A percentile compares a stretch with the other conserved stretches of the same genome.
These are phyloP conservation scores for Podarcis cretensis DNA, from an alignment of 2,113 vertebrate species.

Conservation along the genomic window DNA sequence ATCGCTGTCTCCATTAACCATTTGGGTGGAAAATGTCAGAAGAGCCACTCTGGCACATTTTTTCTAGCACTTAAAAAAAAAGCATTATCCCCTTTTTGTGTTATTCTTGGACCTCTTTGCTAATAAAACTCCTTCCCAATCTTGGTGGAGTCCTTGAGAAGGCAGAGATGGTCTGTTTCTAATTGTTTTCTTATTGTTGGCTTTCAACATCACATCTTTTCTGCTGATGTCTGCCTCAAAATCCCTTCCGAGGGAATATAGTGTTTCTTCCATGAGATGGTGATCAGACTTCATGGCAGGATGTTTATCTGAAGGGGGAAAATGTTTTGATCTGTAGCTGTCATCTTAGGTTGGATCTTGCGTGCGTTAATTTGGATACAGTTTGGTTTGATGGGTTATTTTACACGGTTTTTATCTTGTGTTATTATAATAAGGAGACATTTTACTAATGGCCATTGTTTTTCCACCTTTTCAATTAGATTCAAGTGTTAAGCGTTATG, in stretches of 20 bases:
- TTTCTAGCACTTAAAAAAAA: conserved; percentile 24
- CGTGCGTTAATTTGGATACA: conserved; percentile 48
- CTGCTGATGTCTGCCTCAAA: conserved; percentile 66
- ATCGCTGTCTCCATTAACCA: not conserved
- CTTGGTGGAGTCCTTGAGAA: conserved; percentile 56
- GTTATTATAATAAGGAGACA: conserved; percentile 47
- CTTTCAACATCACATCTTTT: conserved; percentile 73
- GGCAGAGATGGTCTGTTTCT: conserved; percentile 68
- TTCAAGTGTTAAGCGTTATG: conserved; percentile 40
- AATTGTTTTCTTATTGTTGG: conserved; percentile 75
- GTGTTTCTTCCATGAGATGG: conserved; percentile 64
- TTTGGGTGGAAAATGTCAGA: not conserved
- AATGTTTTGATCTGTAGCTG: conserved; percentile 69
- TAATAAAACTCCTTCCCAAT: conserved; percentile 63
- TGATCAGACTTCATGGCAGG: conserved; percentile 57
- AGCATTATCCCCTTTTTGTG: conserved; percentile 33
- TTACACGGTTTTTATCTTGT: conserved; percentile 50
- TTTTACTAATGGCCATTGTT: conserved; percentile 56
- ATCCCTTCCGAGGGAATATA: conserved; percentile 57
- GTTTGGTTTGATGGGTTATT: conserved; percentile 59
- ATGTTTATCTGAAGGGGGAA: conserved; percentile 65
- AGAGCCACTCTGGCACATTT: conserved; percentile 24
- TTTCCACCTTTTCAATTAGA: conserved; percentile 48
- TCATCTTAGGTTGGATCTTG: conserved; percentile 43
- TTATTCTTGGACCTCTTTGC: conserved; percentile 51